A percentile compares a stretch with the other conserved stretches of the same genome.
Conservation (phyloP, 2,113 vertebrate genomes). For the Chionomys nivalis region DNA sequence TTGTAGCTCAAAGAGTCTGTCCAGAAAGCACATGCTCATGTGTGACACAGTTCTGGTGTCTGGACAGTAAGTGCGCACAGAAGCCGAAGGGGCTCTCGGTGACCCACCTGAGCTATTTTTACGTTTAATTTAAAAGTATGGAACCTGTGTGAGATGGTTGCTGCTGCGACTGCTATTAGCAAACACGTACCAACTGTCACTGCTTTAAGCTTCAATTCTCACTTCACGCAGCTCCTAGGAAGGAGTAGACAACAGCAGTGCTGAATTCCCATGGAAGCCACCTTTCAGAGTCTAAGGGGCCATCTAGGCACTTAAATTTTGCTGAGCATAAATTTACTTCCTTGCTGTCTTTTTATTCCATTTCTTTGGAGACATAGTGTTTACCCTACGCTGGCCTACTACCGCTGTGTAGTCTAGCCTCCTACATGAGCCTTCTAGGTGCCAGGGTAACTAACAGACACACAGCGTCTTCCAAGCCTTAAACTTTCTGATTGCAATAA, state of each 20-base stretch:
- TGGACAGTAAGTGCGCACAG: not conserved
- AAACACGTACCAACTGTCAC: not conserved
- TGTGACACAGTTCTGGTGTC: not conserved
- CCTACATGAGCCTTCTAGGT: not conserved
- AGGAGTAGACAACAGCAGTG: not conserved
- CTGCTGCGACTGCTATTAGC: not conserved
- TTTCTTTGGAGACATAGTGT: not conserved
- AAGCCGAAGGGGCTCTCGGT: not conserved
- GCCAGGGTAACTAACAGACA: not conserved
- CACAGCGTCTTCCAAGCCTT: not conserved
- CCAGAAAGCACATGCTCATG: not conserved
- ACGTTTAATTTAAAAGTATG: not conserved
- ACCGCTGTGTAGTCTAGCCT: not conserved
- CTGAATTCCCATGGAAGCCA: not conserved
- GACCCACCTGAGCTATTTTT: not conserved
- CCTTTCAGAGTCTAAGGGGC: not conserved
- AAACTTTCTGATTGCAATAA: not conserved
- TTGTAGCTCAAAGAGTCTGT: not conserved
- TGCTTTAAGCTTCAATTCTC: not conserved
- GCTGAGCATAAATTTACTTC: not conserved
- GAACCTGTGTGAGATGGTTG: not conserved
- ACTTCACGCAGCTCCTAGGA: not conserved
- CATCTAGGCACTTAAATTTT: not conserved
- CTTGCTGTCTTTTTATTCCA: not conserved
- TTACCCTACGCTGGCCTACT: not conserved